Evolutionary conservation across 2,888 invertebrate species (phyloP).

Genomic region (Epirrhoe alternata): DNA sequence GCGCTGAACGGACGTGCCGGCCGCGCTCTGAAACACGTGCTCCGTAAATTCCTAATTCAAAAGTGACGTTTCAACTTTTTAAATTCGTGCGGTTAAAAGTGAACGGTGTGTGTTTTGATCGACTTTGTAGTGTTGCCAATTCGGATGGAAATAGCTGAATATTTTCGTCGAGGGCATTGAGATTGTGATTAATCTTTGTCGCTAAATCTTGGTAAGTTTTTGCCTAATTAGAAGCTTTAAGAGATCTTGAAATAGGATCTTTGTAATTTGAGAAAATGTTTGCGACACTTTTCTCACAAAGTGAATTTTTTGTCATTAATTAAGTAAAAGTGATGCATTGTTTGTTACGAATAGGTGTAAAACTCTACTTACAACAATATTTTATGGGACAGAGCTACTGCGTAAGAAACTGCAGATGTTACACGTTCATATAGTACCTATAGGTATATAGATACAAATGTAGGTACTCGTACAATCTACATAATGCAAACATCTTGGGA

Average conservation of each 20-base stretch:
- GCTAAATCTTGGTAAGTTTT: conserved; percentile 43
- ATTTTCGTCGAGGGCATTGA: conserved; percentile 60
- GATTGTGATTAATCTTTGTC: conserved; percentile 51
- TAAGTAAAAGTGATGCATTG: not conserved
- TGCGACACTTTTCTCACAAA: not conserved
- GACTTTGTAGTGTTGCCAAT: conserved; percentile 54
- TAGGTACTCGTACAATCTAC: no score
- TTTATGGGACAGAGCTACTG: not conserved
- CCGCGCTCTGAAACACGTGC: conserved; percentile 24
- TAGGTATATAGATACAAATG: no score
- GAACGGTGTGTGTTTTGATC: conserved; percentile 31
- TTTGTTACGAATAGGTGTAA: not conserved
- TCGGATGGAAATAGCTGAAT: conserved; percentile 63
- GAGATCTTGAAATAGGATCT: conserved; percentile 19
- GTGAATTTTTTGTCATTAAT: not conserved
- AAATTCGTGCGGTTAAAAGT: conserved; percentile 32
- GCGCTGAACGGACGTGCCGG: conserved; percentile 27
- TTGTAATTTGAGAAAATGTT: conserved; percentile 4
- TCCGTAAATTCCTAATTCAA: conserved; percentile 35
- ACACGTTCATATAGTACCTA: not conserved
- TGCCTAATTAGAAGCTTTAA: conserved; percentile 24
- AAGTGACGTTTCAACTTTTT: conserved; percentile 46
- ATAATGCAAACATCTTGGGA: no score
- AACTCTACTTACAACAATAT: not conserved
- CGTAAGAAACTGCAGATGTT: not conserved